Percentiles rank a stretch among this genome's conserved stretches.
These are phyloP conservation scores for Spisula solida DNA, from an alignment of 2,888 invertebrate genomes.

Conservation along the genomic window DNA sequence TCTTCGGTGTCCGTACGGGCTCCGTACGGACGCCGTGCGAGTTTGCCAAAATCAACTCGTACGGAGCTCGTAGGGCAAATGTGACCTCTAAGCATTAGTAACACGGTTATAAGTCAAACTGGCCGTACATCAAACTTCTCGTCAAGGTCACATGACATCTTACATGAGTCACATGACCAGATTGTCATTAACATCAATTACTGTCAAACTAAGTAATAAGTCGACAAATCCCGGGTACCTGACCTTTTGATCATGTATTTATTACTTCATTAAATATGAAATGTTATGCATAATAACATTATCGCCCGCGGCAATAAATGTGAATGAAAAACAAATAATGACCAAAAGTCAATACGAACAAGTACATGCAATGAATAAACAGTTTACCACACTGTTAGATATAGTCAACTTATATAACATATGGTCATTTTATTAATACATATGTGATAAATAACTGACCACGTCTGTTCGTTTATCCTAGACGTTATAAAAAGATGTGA, in stretches of 20 bases:
- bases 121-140: not conserved
- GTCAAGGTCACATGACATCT: not conserved
- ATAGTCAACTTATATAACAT: not conserved
- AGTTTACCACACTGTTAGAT: not conserved
- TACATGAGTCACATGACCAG: not conserved
- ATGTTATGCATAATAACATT: conserved; percentile 2
- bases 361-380: not conserved
- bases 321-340: conserved; percentile 1
- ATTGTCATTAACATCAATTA: not conserved
- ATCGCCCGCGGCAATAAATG: not conserved
- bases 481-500: not conserved
- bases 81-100: not conserved
- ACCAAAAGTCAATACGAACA: not conserved
- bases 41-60: too few species aligned
- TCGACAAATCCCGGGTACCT: not conserved
- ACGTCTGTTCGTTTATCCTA: not conserved
- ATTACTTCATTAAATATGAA: conserved; percentile 20
- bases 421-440: not conserved
- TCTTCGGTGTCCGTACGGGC: too few species aligned
- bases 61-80: too few species aligned
- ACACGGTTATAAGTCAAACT: not conserved
- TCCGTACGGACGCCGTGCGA: too few species aligned
- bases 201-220: conserved; percentile 17
- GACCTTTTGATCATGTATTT: conserved; percentile 1
- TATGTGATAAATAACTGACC: not conserved